phyloP scores from a whole-genome alignment of 1,140 invertebrate genomes.

The Drosophila kohkoa region DNA sequence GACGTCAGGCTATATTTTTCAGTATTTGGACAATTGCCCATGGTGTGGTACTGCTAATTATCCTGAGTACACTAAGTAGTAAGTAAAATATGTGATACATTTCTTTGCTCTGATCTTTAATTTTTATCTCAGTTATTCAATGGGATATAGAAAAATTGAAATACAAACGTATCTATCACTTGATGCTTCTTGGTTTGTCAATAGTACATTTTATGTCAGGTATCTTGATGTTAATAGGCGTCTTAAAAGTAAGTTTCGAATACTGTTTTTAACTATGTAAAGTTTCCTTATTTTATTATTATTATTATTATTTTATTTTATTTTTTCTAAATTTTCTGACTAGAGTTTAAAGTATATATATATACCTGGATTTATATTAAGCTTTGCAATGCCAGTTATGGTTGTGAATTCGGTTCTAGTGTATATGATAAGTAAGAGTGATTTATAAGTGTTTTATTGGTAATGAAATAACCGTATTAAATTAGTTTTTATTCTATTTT shows the following conservation, averaged over 20 bases:
- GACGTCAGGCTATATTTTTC: background rate
- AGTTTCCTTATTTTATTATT: background rate
- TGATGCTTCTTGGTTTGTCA: background rate
- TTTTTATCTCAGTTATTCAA: background rate
- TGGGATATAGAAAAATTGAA: background rate
- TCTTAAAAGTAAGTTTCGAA: conserved; percentile 5
- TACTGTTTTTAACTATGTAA: background rate
- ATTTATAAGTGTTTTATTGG: background rate
- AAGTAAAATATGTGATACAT: background rate
- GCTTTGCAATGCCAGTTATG: conserved; percentile 9
- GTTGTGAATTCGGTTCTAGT: background rate
- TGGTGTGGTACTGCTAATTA: background rate
- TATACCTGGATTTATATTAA: conserved; percentile 3
- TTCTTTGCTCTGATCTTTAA: background rate
- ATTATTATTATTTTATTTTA: no score
- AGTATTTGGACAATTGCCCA: background rate
- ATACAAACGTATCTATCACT: background rate
- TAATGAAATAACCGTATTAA: background rate
- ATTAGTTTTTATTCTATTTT: background rate
- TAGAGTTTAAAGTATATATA: conserved; percentile 1
- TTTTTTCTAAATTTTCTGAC: background rate
- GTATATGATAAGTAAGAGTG: background rate
- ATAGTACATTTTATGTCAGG: background rate
- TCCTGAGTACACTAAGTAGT: background rate
- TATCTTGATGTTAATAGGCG: conserved; percentile 12